A percentile compares a stretch with the other conserved stretches of the same genome.
phyloP scores from a whole-genome alignment of 2,113 vertebrate genomes.

The Entelurus aequoreus region DNA sequence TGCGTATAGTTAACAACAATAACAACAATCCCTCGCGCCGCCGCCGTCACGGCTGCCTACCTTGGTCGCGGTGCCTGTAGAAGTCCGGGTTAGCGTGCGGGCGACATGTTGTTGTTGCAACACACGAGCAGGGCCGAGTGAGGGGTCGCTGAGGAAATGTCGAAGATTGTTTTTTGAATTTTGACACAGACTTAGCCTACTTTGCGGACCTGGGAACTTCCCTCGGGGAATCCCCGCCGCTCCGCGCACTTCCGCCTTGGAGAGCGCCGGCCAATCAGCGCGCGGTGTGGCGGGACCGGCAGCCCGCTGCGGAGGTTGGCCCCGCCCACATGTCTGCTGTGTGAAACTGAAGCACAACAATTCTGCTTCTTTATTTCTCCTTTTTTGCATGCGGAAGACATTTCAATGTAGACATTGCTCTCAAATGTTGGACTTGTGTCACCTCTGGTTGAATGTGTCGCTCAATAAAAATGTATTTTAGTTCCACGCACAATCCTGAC shows the following conservation, averaged over 20 bases:
- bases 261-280: conserved; percentile 62
- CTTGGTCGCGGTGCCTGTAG: conserved; percentile 62
- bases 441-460: too few relatives aligned
- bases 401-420: too few relatives aligned
- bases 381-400: background rate
- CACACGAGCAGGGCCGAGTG: conserved; percentile 45
- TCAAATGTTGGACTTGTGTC: too few relatives aligned
- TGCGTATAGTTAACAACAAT: too few relatives aligned
- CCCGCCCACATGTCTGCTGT: conserved; percentile 58
- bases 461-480: too few relatives aligned
- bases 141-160: conserved; percentile 66
- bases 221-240: conserved; percentile 78
- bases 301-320: conserved; percentile 53
- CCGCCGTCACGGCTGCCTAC: conserved; percentile 49
- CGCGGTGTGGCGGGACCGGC: conserved; percentile 34
- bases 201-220: conserved; percentile 75
- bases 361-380: background rate
- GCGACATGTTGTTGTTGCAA: conserved; percentile 39
- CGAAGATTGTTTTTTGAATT: conserved; percentile 62
- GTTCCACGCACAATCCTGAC: background rate
- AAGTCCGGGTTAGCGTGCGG: conserved; percentile 43
- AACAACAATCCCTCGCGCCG: too few relatives aligned
- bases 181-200: conserved; percentile 50
- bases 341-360: conserved; percentile 1
- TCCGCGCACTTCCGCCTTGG: conserved; percentile 71